Conservation (phyloP, 2,113 vertebrate genomes). For the Oreamnos americanus region DNA sequence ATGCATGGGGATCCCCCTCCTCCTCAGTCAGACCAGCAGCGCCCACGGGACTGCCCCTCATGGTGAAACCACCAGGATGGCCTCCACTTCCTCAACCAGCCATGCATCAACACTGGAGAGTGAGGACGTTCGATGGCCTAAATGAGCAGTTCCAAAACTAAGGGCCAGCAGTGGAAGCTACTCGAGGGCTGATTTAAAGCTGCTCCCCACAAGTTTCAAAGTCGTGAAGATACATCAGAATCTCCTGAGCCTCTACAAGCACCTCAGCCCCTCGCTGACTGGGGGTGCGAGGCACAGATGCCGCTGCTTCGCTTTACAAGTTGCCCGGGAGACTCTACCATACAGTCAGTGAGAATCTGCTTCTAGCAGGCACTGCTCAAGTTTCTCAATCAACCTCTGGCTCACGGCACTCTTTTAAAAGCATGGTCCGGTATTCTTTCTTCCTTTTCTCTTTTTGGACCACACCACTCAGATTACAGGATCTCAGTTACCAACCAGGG, state of each 20-base stretch:
- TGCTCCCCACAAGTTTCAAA: background rate
- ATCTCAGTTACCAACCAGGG: background rate
- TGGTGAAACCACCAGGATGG: accelerated
- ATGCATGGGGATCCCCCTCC: background rate
- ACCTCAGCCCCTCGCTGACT: background rate
- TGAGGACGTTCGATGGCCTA: accelerated
- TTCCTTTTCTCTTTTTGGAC: background rate
- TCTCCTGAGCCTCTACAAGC: background rate
- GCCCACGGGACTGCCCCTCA: accelerated
- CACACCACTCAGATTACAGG: background rate
- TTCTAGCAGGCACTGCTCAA: accelerated
- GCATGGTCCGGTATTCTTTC: background rate
- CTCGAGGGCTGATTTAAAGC: background rate
- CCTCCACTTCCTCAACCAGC: background rate
- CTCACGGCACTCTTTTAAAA: background rate
- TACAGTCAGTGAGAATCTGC: accelerated
- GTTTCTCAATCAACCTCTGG: background rate
- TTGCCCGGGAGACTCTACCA: background rate
- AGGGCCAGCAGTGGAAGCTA: background rate
- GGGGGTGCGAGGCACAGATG: background rate
- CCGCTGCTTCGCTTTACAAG: background rate
- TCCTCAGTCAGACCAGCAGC: background rate
- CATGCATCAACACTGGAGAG: accelerated
- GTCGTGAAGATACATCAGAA: accelerated
- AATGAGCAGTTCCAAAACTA: too few relatives aligned